A percentile compares a stretch with the other conserved stretches of the same genome.
Conservation (phyloP, 1,140 invertebrate species). For the Colletes latitarsis region DNA sequence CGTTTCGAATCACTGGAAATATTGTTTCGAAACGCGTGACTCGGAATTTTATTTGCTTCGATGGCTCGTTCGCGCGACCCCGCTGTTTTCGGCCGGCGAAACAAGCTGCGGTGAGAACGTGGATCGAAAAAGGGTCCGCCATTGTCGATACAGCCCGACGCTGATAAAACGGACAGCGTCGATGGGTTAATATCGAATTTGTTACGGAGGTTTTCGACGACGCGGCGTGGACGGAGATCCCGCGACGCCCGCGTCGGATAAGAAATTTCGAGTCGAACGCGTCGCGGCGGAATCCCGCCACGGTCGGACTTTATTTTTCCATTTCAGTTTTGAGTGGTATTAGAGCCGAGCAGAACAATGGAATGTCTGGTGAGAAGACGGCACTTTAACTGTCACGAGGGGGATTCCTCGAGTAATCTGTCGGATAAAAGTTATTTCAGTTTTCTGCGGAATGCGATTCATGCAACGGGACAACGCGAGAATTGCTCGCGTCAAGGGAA, state of each 20-base stretch:
- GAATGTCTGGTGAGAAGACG: background rate
- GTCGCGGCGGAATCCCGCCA: background rate
- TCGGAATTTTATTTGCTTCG: background rate
- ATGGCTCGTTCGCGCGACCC: background rate
- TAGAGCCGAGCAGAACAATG: background rate
- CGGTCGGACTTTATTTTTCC: background rate
- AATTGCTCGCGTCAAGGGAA: background rate
- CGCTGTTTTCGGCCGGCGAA: background rate
- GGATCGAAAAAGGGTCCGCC: background rate
- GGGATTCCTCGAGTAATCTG: background rate
- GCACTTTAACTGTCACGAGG: background rate
- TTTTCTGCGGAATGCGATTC: background rate
- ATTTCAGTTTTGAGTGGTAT: background rate
- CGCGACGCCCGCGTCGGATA: too few species aligned
- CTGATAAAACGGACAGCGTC: background rate
- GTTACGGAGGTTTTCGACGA: background rate
- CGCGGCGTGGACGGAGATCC: too few species aligned
- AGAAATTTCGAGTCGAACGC: background rate
- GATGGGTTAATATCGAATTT: background rate
- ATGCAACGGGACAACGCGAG: background rate
- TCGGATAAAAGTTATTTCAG: constrained; percentile 2
- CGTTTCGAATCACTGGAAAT: constrained; percentile 4
- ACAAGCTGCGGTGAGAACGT: background rate
- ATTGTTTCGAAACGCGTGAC: background rate
- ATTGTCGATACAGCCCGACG: too few species aligned